Percentiles rank a stretch among this genome's conserved stretches.
Evolutionary conservation across 1,140 invertebrate genomes (phyloP).

Genomic region (Paraescarpia echinospica): DNA sequence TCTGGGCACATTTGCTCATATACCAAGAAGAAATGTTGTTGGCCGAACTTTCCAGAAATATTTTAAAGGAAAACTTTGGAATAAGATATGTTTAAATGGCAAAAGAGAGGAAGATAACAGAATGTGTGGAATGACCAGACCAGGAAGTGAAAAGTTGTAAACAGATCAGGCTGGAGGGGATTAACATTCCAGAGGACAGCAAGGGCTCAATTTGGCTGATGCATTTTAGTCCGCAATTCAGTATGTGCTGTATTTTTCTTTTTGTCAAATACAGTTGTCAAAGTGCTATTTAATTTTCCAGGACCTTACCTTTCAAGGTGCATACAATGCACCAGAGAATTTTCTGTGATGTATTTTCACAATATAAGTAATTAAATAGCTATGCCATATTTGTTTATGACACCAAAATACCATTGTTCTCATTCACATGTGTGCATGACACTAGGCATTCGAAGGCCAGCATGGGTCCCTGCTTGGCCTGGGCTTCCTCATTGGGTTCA

Average conservation of each 20-base stretch:
- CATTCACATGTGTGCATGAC: neutral
- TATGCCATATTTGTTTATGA: neutral
- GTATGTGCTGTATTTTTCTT: neutral
- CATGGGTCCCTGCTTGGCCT: slow-evolving; percentile 73
- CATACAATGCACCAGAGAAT: neutral
- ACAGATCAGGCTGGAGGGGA: too few relatives aligned
- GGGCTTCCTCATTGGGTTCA: slow-evolving; percentile 69
- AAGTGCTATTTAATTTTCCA: neutral
- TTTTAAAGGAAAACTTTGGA: too few relatives aligned
- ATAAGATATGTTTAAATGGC: too few relatives aligned
- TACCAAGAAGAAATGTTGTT: too few relatives aligned
- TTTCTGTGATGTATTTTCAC: neutral
- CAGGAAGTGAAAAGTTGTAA: too few relatives aligned
- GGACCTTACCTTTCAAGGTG: neutral
- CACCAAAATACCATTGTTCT: neutral
- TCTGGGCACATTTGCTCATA: too few relatives aligned
- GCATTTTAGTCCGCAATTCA: too few relatives aligned
- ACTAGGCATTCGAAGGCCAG: slow-evolving; percentile 68
- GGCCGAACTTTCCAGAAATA: too few relatives aligned
- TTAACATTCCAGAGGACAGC: too few relatives aligned
- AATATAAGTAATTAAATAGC: neutral
- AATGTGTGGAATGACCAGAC: too few relatives aligned
- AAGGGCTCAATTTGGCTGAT: too few relatives aligned
- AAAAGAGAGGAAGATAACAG: too few relatives aligned
- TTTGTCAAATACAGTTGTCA: neutral